phyloP scores from a whole-genome alignment of 2,888 invertebrate genomes.

The Sarcophaga subvicina region DNA sequence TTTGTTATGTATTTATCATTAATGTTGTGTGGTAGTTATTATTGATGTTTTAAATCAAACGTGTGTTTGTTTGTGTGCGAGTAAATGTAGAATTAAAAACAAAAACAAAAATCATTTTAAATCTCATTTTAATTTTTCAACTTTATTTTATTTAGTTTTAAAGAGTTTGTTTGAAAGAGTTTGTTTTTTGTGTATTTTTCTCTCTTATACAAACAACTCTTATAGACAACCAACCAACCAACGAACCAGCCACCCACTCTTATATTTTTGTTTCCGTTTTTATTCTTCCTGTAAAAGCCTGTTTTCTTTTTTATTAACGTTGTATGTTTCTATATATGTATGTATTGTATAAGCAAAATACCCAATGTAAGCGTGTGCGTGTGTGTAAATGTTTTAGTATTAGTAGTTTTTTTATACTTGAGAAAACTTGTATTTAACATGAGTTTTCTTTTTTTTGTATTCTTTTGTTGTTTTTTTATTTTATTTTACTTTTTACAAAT shows the following conservation, averaged over 20 bases:
- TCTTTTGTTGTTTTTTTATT: too few species aligned
- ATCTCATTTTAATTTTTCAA: conserved; percentile 4
- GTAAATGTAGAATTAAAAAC: conserved; percentile 53
- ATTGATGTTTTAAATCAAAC: conserved; percentile 21
- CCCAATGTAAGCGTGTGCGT: conserved; percentile 1
- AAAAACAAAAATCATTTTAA: conserved; percentile 28
- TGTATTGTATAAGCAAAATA: background rate
- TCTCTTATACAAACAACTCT: conserved; percentile 7
- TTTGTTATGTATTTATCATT: conserved; percentile 52
- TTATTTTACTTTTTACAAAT: too few species aligned
- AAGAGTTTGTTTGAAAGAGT: conserved; percentile 56
- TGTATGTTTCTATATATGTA: conserved; percentile 25
- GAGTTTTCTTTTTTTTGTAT: background rate
- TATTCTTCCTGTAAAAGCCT: conserved; percentile 50
- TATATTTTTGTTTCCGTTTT: conserved; percentile 22
- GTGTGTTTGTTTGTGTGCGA: conserved; percentile 71
- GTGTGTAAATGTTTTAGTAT: conserved; percentile 25
- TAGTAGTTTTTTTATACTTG: conserved; percentile 66
- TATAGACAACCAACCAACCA: background rate
- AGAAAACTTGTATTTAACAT: conserved; percentile 66
- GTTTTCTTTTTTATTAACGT: conserved; percentile 1
- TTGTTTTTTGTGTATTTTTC: conserved; percentile 60
- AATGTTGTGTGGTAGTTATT: conserved; percentile 36
- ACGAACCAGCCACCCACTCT: too few species aligned
- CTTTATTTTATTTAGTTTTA: conserved; percentile 27